A percentile compares a stretch with the other conserved stretches of the same genome.
phyloP scores from a whole-genome alignment of 2,113 vertebrate species.

The Pagrus major region DNA sequence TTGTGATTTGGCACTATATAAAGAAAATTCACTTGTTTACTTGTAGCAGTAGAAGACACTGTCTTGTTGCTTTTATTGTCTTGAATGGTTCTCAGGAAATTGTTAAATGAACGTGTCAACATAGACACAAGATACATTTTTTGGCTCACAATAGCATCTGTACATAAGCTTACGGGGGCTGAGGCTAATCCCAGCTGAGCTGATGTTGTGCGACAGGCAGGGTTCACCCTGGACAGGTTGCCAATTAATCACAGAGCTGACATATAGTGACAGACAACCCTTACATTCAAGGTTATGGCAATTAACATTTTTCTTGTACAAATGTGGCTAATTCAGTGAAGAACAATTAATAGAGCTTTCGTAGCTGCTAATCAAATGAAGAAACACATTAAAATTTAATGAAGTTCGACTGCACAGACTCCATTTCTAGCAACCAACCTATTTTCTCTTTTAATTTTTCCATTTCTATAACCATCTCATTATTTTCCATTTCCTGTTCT shows the following conservation, averaged over 20 bases:
- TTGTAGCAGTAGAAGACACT: too few relatives aligned
- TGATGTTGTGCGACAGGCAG: neutral
- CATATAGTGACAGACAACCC: neutral
- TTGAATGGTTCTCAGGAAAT: neutral
- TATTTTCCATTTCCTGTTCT: conserved; percentile 49
- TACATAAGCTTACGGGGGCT: too few relatives aligned
- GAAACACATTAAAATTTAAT: conserved; percentile 40
- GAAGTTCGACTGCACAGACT: neutral
- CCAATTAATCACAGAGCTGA: too few relatives aligned
- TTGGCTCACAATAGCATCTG: neutral
- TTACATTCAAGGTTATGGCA: neutral
- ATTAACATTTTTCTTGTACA: neutral
- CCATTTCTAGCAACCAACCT: conserved; percentile 6
- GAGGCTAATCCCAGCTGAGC: neutral
- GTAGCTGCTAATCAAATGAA: conserved; percentile 24
- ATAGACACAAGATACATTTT: neutral
- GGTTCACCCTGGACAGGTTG: too few relatives aligned
- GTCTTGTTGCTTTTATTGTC: neutral
- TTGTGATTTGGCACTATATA: too few relatives aligned
- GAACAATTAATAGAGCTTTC: conserved; percentile 33
- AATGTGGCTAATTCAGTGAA: conserved; percentile 4
- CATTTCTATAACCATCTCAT: neutral
- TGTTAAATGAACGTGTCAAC: neutral
- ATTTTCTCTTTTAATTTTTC: conserved; percentile 25
- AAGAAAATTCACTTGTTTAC: neutral